These are phyloP conservation scores for Tenthredo notha DNA, from an alignment of 2,888 invertebrate genomes.

Conservation along the genomic window DNA sequence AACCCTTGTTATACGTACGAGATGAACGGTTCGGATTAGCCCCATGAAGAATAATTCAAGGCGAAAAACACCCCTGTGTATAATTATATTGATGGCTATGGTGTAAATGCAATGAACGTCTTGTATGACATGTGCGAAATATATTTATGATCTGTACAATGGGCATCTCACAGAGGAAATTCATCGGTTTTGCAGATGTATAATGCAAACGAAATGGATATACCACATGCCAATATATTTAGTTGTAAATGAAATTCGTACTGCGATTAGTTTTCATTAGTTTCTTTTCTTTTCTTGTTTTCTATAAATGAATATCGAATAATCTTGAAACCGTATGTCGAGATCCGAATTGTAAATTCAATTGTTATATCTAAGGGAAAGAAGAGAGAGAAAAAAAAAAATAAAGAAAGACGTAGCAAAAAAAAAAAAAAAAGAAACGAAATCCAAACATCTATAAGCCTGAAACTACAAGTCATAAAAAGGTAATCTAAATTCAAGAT, in stretches of 20 bases:
- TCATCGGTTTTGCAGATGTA: neutral
- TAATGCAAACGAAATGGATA: neutral
- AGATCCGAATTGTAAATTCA: neutral
- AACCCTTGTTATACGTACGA: neutral
- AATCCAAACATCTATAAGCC: neutral
- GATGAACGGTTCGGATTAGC: neutral
- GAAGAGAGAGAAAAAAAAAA: no score
- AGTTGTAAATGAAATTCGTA: neutral
- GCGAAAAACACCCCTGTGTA: neutral
- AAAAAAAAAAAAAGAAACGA: neutral
- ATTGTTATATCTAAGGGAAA: neutral
- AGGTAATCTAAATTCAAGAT: slow-evolving; percentile 13
- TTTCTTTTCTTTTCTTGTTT: no score
- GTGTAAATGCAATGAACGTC: neutral
- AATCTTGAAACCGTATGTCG: neutral
- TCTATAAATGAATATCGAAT: neutral
- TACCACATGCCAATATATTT: neutral
- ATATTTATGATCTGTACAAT: neutral
- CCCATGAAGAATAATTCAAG: neutral
- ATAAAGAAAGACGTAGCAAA: neutral
- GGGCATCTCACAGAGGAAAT: neutral
- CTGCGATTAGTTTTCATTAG: neutral
- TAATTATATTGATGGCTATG: neutral
- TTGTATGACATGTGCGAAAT: neutral
- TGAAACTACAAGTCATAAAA: slow-evolving; percentile 8